A percentile compares a stretch with the other conserved stretches of the same genome.
These are phyloP conservation scores for Pangasius krempfi DNA, from an alignment of 2,797 vertebrate species.

Conservation along the genomic window DNA sequence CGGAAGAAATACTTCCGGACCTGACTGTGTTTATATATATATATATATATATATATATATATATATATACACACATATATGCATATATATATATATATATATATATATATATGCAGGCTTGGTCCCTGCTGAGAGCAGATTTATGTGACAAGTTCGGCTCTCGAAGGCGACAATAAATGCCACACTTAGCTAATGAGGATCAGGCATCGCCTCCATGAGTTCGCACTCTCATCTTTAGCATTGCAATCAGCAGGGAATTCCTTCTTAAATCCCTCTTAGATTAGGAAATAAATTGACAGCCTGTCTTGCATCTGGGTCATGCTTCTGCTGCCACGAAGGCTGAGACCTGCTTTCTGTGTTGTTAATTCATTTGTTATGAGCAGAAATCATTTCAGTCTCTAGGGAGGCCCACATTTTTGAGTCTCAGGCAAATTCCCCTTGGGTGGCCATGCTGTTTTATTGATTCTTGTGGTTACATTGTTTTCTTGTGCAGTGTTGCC, in stretches of 20 bases:
- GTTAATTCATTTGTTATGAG: constrained; percentile 63
- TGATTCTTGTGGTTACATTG: constrained; percentile 52
- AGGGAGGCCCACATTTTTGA: constrained; percentile 53
- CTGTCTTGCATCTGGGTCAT: constrained; percentile 74
- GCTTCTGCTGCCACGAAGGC: constrained; percentile 62
- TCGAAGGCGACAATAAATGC: constrained; percentile 66
- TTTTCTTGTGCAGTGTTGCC: constrained; percentile 35
- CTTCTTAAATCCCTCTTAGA: constrained; percentile 71
- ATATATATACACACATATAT: too few relatives aligned
- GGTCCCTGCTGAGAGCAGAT: constrained; percentile 41
- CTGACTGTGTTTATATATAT: too few relatives aligned
- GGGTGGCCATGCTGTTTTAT: constrained; percentile 38
- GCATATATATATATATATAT: too few relatives aligned
- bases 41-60: too few relatives aligned
- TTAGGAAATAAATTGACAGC: constrained; percentile 77
- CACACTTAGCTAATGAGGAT: constrained; percentile 73
- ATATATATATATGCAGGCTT: neutral
- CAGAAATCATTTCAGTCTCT: constrained; percentile 50
- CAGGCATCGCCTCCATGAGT: constrained; percentile 63
- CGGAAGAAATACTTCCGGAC: too few relatives aligned
- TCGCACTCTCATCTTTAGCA: constrained; percentile 65
- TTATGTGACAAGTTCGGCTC: constrained; percentile 45
- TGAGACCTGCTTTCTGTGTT: constrained; percentile 68
- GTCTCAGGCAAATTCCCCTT: constrained; percentile 41
- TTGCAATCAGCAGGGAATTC: constrained; percentile 72